These are phyloP conservation scores for Gobiocypris rarus DNA, from an alignment of 2,113 vertebrate species.

Conservation along the genomic window DNA sequence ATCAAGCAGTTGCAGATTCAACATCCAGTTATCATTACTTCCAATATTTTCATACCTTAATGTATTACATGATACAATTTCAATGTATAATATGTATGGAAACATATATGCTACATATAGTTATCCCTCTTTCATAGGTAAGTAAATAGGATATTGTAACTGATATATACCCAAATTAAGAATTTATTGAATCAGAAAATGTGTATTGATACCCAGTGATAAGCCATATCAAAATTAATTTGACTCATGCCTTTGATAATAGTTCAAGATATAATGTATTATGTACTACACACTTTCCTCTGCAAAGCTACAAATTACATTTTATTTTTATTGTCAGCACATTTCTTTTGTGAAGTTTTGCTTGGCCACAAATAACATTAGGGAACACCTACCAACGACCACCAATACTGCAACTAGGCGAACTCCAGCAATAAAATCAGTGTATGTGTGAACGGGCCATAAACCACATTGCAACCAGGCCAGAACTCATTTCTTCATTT, in stretches of 20 bases:
- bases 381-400: not conserved
- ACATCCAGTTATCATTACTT: not conserved
- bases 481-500: slow-evolving; percentile 23
- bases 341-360: not conserved
- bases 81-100: not conserved
- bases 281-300: too few relatives aligned
- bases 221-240: too few relatives aligned
- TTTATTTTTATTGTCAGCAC: too few relatives aligned
- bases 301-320: too few relatives aligned
- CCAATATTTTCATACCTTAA: not conserved
- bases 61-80: not conserved
- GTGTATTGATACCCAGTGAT: too few relatives aligned
- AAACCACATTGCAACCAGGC: slow-evolving; percentile 12
- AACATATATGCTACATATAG: not conserved
- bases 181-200: not conserved
- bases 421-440: not conserved
- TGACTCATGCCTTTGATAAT: too few relatives aligned
- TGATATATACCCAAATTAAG: not conserved
- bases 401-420: not conserved
- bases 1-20: not conserved
- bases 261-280: too few relatives aligned
- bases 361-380: not conserved
- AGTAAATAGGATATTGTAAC: not conserved
- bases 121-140: not conserved
- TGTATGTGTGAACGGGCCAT: not conserved